Percentiles rank a stretch among this genome's conserved stretches.
Evolutionary conservation across 2,797 vertebrate species (phyloP).

Genomic region (Cephalopachus bancanus): DNA sequence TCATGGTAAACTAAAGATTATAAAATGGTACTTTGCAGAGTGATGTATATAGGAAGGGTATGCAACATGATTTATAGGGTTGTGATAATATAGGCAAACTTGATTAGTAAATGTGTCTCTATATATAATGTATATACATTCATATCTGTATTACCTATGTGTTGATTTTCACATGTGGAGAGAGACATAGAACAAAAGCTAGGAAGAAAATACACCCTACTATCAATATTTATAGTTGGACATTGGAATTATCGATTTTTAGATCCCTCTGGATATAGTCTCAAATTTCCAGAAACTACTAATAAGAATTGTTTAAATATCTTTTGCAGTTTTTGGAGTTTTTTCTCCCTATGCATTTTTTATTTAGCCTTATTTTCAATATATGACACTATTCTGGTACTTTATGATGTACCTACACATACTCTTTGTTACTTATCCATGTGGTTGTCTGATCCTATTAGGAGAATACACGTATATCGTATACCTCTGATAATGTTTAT

Average conservation of each 20-base stretch:
- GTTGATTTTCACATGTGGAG: neutral
- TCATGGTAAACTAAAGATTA: neutral
- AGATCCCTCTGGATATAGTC: neutral
- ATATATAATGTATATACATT: neutral
- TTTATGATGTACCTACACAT: neutral
- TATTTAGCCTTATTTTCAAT: neutral
- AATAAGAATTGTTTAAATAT: neutral
- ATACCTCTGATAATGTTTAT: neutral
- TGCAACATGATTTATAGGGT: neutral
- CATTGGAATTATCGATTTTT: neutral
- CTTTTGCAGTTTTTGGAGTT: neutral
- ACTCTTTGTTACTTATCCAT: neutral
- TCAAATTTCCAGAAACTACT: neutral
- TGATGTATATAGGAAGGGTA: neutral
- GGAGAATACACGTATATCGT: neutral
- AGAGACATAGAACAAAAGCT: neutral
- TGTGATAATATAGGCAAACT: neutral
- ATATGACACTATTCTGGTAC: neutral
- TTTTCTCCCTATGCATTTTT: neutral
- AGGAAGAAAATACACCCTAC: neutral
- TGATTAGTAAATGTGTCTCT: neutral
- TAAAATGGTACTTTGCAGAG: slow-evolving; percentile 17
- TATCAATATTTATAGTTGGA: neutral
- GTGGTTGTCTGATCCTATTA: neutral
- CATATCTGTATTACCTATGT: neutral